These are phyloP conservation scores for Petrocephalus microphthalmus DNA, from an alignment of 2,113 vertebrate species.

Conservation along the genomic window DNA sequence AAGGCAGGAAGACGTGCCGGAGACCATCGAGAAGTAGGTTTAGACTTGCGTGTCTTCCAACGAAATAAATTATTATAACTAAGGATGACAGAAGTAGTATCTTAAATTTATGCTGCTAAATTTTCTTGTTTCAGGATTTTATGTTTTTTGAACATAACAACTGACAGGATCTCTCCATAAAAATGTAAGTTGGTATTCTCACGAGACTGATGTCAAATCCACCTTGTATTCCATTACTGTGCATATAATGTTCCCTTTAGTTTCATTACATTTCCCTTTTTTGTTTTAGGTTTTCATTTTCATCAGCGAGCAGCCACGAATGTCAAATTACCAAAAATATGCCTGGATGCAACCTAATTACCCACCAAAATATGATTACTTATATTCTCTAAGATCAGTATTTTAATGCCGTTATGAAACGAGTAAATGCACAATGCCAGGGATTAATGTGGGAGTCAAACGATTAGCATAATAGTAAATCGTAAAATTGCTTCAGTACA, in stretches of 20 bases:
- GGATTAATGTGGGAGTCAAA: neutral
- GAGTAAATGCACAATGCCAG: neutral
- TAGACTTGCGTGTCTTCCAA: neutral
- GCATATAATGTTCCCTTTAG: neutral
- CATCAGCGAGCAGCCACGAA: neutral
- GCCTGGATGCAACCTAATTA: neutral
- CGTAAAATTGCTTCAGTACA: neutral
- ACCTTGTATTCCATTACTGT: neutral
- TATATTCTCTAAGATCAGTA: neutral
- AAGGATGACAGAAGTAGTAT: neutral
- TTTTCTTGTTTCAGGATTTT: constrained; percentile 38
- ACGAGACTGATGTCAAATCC: neutral
- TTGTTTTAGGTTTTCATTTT: neutral
- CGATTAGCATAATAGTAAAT: neutral
- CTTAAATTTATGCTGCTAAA: neutral
- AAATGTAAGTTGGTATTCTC: neutral
- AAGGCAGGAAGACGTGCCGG: neutral
- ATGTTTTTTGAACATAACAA: constrained; percentile 43
- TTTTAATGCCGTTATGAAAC: neutral
- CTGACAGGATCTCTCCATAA: neutral
- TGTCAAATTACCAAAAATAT: neutral
- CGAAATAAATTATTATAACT: neutral
- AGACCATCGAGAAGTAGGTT: neutral
- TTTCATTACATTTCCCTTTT: neutral
- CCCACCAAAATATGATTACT: neutral